phyloP scores from a whole-genome alignment of 2,113 vertebrate genomes.

The Lagopus leucura region DNA sequence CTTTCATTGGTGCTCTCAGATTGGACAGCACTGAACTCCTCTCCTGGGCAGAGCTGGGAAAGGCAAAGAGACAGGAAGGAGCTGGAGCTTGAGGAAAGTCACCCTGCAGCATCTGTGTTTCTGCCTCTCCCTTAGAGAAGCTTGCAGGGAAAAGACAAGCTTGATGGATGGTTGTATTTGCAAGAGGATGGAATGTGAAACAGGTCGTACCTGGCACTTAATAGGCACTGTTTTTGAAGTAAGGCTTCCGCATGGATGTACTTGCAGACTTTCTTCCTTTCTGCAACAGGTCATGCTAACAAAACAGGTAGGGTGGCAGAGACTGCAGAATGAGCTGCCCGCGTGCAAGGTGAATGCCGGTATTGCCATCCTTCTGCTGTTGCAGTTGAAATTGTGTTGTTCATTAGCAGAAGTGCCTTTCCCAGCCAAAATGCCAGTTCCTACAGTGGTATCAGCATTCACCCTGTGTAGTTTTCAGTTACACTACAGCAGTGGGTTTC shows the following conservation, averaged over 20 bases:
- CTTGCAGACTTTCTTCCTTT: not conserved
- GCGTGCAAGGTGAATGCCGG: fast-evolving
- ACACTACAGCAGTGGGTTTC: not conserved
- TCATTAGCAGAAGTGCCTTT: not conserved
- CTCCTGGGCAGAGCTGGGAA: not conserved
- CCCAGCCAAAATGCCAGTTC: fast-evolving
- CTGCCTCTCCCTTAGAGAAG: not conserved
- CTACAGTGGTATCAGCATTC: not conserved
- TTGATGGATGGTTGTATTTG: not conserved
- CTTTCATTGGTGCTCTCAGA: not conserved
- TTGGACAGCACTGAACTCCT: not conserved
- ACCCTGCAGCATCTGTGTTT: not conserved
- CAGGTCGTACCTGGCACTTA: not conserved
- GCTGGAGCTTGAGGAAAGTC: not conserved
- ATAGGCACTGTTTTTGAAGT: not conserved
- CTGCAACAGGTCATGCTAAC: fast-evolving
- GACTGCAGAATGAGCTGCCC: not conserved
- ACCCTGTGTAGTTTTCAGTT: fast-evolving
- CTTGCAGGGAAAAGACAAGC: not conserved
- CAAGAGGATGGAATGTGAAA: not conserved
- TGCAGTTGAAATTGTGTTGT: fast-evolving
- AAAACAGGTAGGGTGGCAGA: not conserved
- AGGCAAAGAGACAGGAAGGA: not conserved
- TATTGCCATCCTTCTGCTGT: not conserved
- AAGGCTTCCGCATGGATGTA: not conserved